These are phyloP conservation scores for Manis javanica DNA, from an alignment of 2,797 vertebrate genomes.

Conservation along the genomic window DNA sequence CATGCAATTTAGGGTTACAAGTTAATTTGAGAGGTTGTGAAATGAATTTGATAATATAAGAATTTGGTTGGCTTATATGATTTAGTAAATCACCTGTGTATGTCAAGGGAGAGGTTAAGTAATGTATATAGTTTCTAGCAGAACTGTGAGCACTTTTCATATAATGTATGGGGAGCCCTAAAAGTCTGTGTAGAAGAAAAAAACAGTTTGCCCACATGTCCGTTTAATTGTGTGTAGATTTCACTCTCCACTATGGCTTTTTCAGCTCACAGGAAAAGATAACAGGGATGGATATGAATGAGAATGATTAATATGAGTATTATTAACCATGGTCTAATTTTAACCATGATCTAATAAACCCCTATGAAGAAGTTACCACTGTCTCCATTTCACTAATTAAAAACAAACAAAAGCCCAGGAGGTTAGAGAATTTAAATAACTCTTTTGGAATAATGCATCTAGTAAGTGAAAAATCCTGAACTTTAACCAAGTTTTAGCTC, in stretches of 20 bases:
- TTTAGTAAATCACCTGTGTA: not conserved
- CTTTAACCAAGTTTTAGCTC: not conserved
- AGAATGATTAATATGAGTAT: not conserved
- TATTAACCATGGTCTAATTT: not conserved
- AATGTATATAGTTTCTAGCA: not conserved
- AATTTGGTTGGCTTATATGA: not conserved
- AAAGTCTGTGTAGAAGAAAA: not conserved
- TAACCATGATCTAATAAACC: not conserved
- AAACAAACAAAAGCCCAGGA: not conserved
- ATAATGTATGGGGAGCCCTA: not conserved
- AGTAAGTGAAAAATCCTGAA: not conserved
- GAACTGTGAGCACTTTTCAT: not conserved
- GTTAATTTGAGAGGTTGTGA: not conserved
- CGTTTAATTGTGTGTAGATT: not conserved
- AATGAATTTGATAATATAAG: not conserved
- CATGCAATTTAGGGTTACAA: not conserved
- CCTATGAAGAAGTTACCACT: not conserved
- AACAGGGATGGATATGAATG: not conserved
- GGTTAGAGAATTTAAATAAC: not conserved
- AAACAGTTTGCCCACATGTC: not conserved
- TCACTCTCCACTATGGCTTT: not conserved
- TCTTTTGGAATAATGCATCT: not conserved
- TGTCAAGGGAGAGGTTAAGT: not conserved
- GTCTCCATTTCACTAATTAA: not conserved
- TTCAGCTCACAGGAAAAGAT: not conserved